phyloP scores from a whole-genome alignment of 2,113 vertebrate species.

The Tympanuchus pallidicinctus region DNA sequence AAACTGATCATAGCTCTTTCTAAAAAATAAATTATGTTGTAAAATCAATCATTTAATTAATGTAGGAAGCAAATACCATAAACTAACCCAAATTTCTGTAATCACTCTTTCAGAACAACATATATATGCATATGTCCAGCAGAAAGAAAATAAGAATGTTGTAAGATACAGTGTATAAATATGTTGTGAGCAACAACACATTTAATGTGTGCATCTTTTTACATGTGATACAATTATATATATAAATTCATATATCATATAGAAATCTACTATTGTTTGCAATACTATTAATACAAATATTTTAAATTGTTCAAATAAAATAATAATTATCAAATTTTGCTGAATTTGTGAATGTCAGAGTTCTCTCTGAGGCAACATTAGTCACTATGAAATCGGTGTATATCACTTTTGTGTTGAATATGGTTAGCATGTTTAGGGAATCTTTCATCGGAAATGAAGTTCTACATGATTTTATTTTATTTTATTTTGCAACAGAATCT shows the following conservation, averaged over 20 bases:
- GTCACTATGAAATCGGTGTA: neutral
- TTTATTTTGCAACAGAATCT: too few relatives aligned
- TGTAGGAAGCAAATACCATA: neutral
- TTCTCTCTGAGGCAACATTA: neutral
- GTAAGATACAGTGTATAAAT: neutral
- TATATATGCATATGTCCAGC: neutral
- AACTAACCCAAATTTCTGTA: neutral
- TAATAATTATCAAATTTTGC: neutral
- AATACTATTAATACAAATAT: neutral
- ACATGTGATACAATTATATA: neutral
- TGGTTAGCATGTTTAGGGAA: neutral
- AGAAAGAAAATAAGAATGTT: neutral
- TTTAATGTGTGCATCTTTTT: neutral
- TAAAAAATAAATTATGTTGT: neutral
- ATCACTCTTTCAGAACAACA: neutral
- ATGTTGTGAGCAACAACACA: neutral
- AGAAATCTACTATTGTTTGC: too few relatives aligned
- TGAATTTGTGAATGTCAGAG: neutral
- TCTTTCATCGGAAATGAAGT: too few relatives aligned
- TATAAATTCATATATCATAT: neutral
- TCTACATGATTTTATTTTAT: too few relatives aligned
- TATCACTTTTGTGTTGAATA: neutral
- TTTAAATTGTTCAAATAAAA: neutral
- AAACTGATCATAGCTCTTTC: neutral
- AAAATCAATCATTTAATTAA: neutral